Conservation (phyloP, 2,888 invertebrate genomes). For the Pristionchus entomophagus region DNA sequence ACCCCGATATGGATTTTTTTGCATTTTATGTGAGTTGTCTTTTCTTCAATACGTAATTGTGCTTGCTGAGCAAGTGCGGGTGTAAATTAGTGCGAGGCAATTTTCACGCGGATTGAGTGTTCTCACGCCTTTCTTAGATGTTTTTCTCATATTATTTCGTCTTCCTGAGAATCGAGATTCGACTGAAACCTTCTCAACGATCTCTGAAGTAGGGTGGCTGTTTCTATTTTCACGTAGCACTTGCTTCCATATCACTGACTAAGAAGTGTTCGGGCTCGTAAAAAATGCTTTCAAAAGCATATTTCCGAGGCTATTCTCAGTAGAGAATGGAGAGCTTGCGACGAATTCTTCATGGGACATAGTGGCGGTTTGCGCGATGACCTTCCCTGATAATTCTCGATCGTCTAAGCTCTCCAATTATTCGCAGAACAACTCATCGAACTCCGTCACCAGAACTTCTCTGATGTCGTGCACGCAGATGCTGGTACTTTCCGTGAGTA, state of each 20-base stretch:
- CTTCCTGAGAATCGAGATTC: not conserved
- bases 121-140: not conserved
- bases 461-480: not conserved
- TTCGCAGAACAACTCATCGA: not conserved
- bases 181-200: too few species aligned
- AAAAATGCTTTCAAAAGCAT: not conserved
- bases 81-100: not conserved
- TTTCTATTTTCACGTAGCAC: too few species aligned
- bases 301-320: not conserved
- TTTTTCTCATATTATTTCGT: not conserved
- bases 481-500: not conserved
- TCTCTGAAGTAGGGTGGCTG: too few species aligned
- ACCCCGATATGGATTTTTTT: too few species aligned
- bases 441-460: not conserved
- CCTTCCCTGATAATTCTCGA: not conserved
- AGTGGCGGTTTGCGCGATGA: not conserved
- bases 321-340: not conserved
- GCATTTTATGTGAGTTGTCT: too few species aligned
- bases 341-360: not conserved
- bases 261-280: not conserved
- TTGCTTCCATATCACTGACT: not conserved
- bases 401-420: not conserved
- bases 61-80: not conserved
- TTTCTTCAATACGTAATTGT: too few species aligned
- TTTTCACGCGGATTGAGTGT: not conserved